Evolutionary conservation across 30 jellyfish, hydroid and myxozoan genomes (phyloP).

Genomic region (Sanderia malayensis): DNA sequence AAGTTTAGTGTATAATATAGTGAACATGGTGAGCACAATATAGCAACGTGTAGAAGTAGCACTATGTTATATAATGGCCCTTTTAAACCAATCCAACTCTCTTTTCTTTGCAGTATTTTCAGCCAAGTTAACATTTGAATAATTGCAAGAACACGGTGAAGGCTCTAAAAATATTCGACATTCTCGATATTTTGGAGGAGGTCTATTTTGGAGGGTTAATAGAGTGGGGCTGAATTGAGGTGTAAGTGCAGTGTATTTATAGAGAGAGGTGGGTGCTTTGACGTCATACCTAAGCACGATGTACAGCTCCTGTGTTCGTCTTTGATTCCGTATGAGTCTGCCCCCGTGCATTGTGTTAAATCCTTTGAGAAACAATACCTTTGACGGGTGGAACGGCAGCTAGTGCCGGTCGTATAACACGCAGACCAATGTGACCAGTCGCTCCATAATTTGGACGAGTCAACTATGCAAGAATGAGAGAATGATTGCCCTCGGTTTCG

Average conservation of each 20-base stretch:
- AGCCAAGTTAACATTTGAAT: too few relatives aligned
- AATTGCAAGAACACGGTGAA: too few relatives aligned
- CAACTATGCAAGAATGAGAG: slow-evolving; percentile 1
- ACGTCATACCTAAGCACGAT: slow-evolving; percentile 34
- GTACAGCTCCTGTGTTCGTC: slow-evolving; percentile 38
- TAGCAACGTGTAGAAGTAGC: too few relatives aligned
- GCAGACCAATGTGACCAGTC: slow-evolving; percentile 60
- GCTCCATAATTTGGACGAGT: slow-evolving; percentile 30
- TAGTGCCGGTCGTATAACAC: slow-evolving; percentile 25
- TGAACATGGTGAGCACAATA: too few relatives aligned
- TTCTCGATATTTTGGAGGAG: neutral
- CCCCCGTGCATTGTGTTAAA: slow-evolving; percentile 71
- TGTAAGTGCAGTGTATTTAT: neutral
- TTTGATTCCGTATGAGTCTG: slow-evolving; percentile 55
- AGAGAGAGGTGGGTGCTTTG: neutral
- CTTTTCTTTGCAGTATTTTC: too few relatives aligned
- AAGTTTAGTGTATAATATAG: too few relatives aligned
- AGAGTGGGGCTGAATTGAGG: neutral
- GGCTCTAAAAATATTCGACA: neutral
- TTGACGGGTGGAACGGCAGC: slow-evolving; percentile 44
- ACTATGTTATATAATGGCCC: too few relatives aligned
- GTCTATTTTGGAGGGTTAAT: neutral
- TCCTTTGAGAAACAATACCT: slow-evolving; percentile 67
- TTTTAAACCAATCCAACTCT: too few relatives aligned
- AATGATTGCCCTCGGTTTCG: neutral